These are phyloP conservation scores for Scaptomyza caliginosa DNA, from an alignment of 2,888 invertebrate genomes.

Conservation along the genomic window DNA sequence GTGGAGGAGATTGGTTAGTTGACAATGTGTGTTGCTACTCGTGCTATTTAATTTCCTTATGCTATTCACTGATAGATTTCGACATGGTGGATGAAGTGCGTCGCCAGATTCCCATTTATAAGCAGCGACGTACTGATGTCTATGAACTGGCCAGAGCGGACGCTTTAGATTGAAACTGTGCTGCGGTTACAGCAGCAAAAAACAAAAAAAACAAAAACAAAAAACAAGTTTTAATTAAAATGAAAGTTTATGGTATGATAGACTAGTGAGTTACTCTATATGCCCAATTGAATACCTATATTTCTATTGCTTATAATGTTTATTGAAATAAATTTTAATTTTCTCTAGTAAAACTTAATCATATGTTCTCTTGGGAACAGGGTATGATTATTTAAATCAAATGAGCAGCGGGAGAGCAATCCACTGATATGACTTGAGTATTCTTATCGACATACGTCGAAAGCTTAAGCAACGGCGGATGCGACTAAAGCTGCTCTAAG, in stretches of 20 bases:
- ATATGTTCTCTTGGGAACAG: not conserved
- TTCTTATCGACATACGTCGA: conserved; percentile 44
- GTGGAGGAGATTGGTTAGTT: conserved; percentile 89
- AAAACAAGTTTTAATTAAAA: conserved; percentile 22
- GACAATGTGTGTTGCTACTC: not conserved
- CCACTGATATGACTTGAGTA: conserved; percentile 46
- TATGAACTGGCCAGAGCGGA: conserved; percentile 85
- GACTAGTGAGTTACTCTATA: conserved; percentile 9
- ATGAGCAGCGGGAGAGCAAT: conserved; percentile 51
- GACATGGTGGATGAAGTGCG: conserved; percentile 90
- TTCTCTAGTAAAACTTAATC: not conserved
- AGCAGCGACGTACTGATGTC: conserved; percentile 90
- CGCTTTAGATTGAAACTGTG: conserved; percentile 19
- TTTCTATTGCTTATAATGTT: not conserved
- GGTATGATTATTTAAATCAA: conserved; percentile 24
- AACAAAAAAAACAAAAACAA: conserved; percentile 8
- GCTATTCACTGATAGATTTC: conserved; percentile 86
- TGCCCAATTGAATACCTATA: not conserved
- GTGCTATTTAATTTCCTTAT: not conserved
- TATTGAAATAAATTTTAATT: not conserved
- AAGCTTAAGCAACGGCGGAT: conserved; percentile 43
- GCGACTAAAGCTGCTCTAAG: not conserved
- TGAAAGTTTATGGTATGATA: not conserved
- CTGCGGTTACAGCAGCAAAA: not conserved
- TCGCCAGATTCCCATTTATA: conserved; percentile 91